Percentiles rank a stretch among this genome's conserved stretches.
Evolutionary conservation across 2,888 invertebrate genomes (phyloP).

Genomic region (Xestia xanthographa): DNA sequence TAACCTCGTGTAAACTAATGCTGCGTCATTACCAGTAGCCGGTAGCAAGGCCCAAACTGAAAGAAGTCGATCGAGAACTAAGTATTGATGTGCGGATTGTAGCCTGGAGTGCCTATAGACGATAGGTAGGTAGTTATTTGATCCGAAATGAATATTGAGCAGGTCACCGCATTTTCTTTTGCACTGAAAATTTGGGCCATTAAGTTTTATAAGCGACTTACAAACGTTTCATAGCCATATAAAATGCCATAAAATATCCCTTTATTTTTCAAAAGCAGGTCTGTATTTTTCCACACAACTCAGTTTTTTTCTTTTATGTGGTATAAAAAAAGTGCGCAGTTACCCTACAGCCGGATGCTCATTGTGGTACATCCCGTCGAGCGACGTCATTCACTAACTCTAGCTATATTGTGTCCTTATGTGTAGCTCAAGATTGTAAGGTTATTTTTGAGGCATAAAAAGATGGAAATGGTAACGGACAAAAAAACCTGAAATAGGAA

Average conservation of each 20-base stretch:
- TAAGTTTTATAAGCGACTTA: background rate
- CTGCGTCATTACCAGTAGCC: background rate
- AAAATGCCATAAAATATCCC: conserved; percentile 9
- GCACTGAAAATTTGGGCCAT: background rate
- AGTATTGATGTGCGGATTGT: background rate
- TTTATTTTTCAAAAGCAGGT: background rate
- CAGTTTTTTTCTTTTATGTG: background rate
- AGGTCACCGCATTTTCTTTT: background rate
- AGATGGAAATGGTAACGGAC: no score
- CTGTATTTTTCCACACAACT: background rate
- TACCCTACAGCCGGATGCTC: conserved; percentile 20
- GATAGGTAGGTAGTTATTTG: background rate
- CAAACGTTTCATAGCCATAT: conserved; percentile 4
- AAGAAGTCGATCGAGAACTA: background rate
- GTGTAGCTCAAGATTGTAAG: background rate
- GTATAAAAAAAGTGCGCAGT: conserved; percentile 1
- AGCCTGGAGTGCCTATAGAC: background rate
- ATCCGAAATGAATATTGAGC: conserved; percentile 6
- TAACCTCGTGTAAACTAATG: background rate
- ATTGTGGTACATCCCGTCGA: conserved; percentile 24
- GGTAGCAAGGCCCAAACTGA: background rate
- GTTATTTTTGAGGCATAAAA: background rate
- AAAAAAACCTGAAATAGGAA: background rate
- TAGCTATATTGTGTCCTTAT: background rate
- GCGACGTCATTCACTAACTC: background rate